A percentile compares a stretch with the other conserved stretches of the same genome.
Conservation (phyloP, 2,797 vertebrate genomes). For the Chaetodon trifasciatus region DNA sequence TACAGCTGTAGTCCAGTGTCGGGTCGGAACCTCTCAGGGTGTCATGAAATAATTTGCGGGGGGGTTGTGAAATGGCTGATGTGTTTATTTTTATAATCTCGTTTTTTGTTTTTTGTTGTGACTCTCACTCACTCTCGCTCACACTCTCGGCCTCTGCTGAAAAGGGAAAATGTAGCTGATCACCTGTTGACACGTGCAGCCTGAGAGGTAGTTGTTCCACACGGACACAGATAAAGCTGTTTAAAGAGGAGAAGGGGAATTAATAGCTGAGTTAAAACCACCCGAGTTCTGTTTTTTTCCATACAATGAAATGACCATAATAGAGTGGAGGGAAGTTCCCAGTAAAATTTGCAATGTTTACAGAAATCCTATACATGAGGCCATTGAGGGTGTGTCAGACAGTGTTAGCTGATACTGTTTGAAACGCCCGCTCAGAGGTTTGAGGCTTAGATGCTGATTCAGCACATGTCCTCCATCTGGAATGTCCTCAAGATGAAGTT, state of each 20-base stretch:
- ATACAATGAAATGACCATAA: neutral
- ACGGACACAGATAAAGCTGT: neutral
- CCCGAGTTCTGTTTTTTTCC: neutral
- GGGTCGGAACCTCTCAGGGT: conserved; percentile 10
- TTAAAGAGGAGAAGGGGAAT: neutral
- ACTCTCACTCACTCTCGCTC: too few species aligned
- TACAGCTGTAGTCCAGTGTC: neutral
- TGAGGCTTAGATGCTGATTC: neutral
- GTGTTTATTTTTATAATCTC: too few species aligned
- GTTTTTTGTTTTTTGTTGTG: neutral
- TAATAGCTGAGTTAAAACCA: neutral
- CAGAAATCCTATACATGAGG: too few species aligned
- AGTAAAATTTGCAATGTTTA: too few species aligned
- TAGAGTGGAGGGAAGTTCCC: neutral
- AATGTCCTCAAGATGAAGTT: neutral
- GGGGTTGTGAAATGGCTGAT: too few species aligned
- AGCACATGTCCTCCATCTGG: neutral
- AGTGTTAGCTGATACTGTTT: neutral
- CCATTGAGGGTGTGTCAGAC: too few species aligned
- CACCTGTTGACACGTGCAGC: neutral
- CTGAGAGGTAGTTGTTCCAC: neutral
- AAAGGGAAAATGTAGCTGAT: neutral
- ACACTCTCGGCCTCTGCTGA: neutral
- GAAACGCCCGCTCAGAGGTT: neutral
- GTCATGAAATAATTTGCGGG: neutral